phyloP scores from a whole-genome alignment of 2,113 vertebrate genomes.

The Albula glossodonta region DNA sequence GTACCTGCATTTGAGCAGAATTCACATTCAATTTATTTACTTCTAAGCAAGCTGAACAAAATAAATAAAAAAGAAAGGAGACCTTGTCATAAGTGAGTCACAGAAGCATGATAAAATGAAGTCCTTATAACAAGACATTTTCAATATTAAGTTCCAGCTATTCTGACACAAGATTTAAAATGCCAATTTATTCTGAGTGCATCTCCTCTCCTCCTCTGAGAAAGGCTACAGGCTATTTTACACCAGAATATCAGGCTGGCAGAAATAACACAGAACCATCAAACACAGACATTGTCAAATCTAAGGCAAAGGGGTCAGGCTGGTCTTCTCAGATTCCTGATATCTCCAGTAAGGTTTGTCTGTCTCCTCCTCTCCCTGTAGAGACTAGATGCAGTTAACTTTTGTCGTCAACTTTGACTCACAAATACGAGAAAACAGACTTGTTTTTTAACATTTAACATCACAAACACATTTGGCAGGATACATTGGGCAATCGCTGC shows the following conservation, averaged over 20 bases:
- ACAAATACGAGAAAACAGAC: too few relatives aligned
- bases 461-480: too few relatives aligned
- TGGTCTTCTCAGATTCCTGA: neutral
- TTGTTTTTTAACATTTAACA: too few relatives aligned
- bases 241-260: neutral
- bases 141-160: neutral
- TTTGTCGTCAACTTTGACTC: too few relatives aligned
- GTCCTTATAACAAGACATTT: neutral
- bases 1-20: neutral
- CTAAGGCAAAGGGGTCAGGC: neutral
- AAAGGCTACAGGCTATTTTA: neutral
- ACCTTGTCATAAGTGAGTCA: neutral
- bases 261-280: neutral
- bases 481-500: too few relatives aligned
- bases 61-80: neutral
- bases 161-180: neutral
- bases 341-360: neutral
- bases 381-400: neutral
- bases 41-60: neutral
- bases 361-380: neutral
- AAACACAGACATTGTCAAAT: neutral
- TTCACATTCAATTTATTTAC: neutral
- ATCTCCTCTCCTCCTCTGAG: neutral
- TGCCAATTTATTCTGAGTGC: neutral
- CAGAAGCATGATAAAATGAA: neutral